Conservation (phyloP, 2,888 invertebrate species). For the Andricus quercusramuli region DNA sequence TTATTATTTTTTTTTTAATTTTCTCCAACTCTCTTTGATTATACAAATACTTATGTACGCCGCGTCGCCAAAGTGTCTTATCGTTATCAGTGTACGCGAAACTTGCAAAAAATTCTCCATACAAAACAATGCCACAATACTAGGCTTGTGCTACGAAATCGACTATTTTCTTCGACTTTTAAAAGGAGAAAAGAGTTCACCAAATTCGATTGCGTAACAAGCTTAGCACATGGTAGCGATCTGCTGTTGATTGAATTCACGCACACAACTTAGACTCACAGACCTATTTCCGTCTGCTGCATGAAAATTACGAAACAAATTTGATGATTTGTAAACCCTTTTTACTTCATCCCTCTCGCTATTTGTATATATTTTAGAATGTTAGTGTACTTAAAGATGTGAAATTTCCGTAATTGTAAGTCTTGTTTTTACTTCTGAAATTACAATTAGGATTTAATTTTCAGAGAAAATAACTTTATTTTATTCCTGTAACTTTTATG, state of each 20-base stretch:
- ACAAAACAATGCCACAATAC: conserved; percentile 10
- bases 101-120: conserved; percentile 29
- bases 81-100: conserved; percentile 38
- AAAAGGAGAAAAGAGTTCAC: neutral
- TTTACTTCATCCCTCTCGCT: neutral
- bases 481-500: neutral
- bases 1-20: conserved; percentile 44
- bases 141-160: conserved; percentile 13
- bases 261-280: conserved; percentile 19
- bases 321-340: neutral
- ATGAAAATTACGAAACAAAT: neutral
- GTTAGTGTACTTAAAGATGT: neutral
- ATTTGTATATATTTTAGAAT: neutral
- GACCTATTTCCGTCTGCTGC: neutral
- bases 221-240: conserved; percentile 47
- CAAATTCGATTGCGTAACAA: conserved; percentile 25
- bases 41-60: conserved; percentile 41
- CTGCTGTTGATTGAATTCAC: conserved; percentile 44
- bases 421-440: neutral
- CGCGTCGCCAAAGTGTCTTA: conserved; percentile 15
- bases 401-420: neutral
- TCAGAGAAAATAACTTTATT: neutral
- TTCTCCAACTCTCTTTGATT: conserved; percentile 44
- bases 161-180: conserved; percentile 15
- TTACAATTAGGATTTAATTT: neutral